Base-by-base conservation (phyloP, 2,113 vertebrate genomes). In the Numida meleagris region DNA sequence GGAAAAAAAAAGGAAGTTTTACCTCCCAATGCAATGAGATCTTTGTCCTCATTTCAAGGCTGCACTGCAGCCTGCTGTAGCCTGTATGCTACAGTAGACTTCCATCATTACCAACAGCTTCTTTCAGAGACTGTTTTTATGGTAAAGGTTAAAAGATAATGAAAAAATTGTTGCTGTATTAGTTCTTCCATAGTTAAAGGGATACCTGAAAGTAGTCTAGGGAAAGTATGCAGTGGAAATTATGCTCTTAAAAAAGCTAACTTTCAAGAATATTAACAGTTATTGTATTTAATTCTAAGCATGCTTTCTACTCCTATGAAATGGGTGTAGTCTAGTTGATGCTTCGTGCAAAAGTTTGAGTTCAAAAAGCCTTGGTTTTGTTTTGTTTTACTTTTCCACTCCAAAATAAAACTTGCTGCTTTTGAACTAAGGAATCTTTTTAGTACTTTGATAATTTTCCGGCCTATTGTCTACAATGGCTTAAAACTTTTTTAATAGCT, bases 161-260 rank as follows among this genome's bases (percentile, higher is more conserved):
- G 8, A 18, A 62, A 77, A 19, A 78, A 75, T 53, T 51, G 0
- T 31, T 29, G 5, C 62, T 72, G 12, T 18, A 9, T 65, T 83
- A 27, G 9, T 45, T 57, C 5, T 79, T 3, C 3, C 3, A 4
- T 16, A 65, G 14, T 27, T 17, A 12, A 65, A 88, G 29, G 3
- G 40, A 17, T 6, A 63, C 13, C 19, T 57, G 40, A 72, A 67
- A 80, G 6, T 14, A 65, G 77, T 46, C 25, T 42, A 14, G 31
- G 31, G 46, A 24, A 73, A 36, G 21, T 0, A 0, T 46, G 18
- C 14, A 25, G 3, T 70, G 24, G 48, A 38, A 83, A 25, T 43
- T 17, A 17, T 12, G 14, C 17, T 18, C 4, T 51, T 61, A 33
- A 3, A 46, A 65, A 14, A 51, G 42, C 15, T 24, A 14, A 14